A percentile compares a stretch with the other conserved stretches of the same genome.
Conservation (phyloP, 2,113 vertebrate genomes). For the Gobiocypris rarus region DNA sequence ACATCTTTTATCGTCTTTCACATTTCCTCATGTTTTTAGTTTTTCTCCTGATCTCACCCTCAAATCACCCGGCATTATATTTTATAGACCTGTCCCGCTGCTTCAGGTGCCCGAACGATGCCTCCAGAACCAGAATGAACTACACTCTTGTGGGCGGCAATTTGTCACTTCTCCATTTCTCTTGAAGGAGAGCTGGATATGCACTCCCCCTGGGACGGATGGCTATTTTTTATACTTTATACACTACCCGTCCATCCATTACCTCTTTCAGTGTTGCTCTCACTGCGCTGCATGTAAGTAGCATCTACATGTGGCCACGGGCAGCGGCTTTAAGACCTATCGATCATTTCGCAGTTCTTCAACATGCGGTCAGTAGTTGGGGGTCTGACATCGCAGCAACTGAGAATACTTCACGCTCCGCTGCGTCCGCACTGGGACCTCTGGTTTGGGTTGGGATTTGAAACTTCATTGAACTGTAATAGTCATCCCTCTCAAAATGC, state of each 20-base stretch:
- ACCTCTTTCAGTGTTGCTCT: slow-evolving; percentile 42
- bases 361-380: background rate
- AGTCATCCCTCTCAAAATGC: background rate
- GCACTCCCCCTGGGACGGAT: slow-evolving; percentile 55
- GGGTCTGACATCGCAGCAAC: slow-evolving; percentile 26
- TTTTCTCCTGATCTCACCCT: slow-evolving; percentile 58
- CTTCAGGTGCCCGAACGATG: slow-evolving; percentile 71
- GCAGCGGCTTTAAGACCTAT: slow-evolving; percentile 1
- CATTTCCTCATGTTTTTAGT: slow-evolving; percentile 14
- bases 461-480: background rate
- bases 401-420: background rate
- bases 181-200: slow-evolving; percentile 37
- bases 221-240: slow-evolving; percentile 55
- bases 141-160: slow-evolving; percentile 66
- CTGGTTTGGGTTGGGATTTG: background rate
- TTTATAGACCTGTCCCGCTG: slow-evolving; percentile 71
- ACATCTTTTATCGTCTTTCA: slow-evolving; percentile 33
- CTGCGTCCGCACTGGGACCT: background rate
- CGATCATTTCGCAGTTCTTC: slow-evolving; percentile 13
- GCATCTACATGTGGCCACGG: slow-evolving; percentile 18
- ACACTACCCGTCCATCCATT: slow-evolving; percentile 57
- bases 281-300: background rate
- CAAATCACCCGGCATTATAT: slow-evolving; percentile 68
- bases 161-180: slow-evolving; percentile 76
- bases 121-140: slow-evolving; percentile 71